Evolutionary conservation across 2,113 vertebrate genomes (phyloP), one percentile per base, ranked within the genome.

Genomic region (Aspiorhynchus laticeps): DNA sequence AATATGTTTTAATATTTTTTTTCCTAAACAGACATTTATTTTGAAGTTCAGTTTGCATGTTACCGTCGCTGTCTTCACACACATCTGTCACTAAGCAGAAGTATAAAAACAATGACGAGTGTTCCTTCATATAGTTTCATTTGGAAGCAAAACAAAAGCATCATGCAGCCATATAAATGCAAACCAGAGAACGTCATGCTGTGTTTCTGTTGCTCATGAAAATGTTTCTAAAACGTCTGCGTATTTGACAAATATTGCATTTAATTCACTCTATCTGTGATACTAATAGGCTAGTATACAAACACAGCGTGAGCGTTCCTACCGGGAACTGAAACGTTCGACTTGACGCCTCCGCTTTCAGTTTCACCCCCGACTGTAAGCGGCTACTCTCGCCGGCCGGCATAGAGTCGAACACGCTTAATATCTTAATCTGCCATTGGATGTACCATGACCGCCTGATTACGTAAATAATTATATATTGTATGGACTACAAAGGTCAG

Each of bases 401-500:
- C 11, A 14, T 12, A 14, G 14, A 14, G 46, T 48, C 46, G 3
- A 48, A 14, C 46, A 14, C 46, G 12, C 12, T 12, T 48, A 48
- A 14, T 48, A 14, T 10, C 80, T 46, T 41, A 4, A 46, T 2
- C n/a, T 51, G 26, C 43, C 12, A 56, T 73, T 26, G 67, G 83
- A 41, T 59, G 21, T 9, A 9, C n/a, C 2, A 31, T 48, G 38
- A 48, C 7, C 28, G 0, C 46, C 31, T 84, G 28, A 73, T 83
- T 56, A 3, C 3, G 26, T 69, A 33, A 51, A 84, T 36, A 84
- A 84, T 74, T 7, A 51, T 11, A 33, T 63, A 41, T 7, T 78
- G 26, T 36, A 21, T 74, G 14, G 31, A 59, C 24, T 19, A 48
- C 80, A 84, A 56, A 84, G 69, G 21, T 84, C 69, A 59, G 28